Base-by-base conservation (phyloP, 2,797 vertebrate species). In the Sorex maritimensis region DNA sequence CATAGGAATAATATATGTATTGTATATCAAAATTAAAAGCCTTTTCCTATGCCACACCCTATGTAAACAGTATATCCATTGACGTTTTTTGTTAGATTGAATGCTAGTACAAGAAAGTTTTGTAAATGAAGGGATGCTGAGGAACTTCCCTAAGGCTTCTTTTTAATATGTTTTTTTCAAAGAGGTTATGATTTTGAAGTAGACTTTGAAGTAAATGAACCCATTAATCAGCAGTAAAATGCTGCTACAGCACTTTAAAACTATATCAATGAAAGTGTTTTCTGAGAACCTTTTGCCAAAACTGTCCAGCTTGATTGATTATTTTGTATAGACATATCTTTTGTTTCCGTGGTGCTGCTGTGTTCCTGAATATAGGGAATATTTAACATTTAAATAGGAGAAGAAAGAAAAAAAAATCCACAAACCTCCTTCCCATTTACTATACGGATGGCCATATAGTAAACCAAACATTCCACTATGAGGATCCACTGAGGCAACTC, bases 201-300 rank as follows among this genome's bases (percentile, higher is more conserved):
- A 83, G 79, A 34, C 65, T 92, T 93, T 94, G 82, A 94, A 94
- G 69, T 90, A 94, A 96, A 94, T 95, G 88, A 94, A 88, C 68
- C 86, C 88, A 86, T 96, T 95, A 95, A 96, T 96, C 92, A 95
- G 68, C 28, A 88, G 78, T 79, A 94, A 96, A 96, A 68, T 3
- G 72, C 79, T 93, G 81, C 90, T 86, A 83, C 28, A 88, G 84
- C 74, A 92, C 34, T 92, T 91, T 93, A 88, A 96, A 94, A 86
- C 63, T 73, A 0, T 91, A 73, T 85, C 75, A 92, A 91, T 96
- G 81, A 87, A 96, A 94, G 86, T 69, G 21, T 92, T 90, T 91
- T 93, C 58, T 94, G 75, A 74, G 82, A 96, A 91, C 49, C 71
- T 84, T 93, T 92, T 78, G 72, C 72, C 87, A 95, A 92, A 95